Conservation (phyloP, 2,797 vertebrate genomes). For the Muscicapa striata region DNA sequence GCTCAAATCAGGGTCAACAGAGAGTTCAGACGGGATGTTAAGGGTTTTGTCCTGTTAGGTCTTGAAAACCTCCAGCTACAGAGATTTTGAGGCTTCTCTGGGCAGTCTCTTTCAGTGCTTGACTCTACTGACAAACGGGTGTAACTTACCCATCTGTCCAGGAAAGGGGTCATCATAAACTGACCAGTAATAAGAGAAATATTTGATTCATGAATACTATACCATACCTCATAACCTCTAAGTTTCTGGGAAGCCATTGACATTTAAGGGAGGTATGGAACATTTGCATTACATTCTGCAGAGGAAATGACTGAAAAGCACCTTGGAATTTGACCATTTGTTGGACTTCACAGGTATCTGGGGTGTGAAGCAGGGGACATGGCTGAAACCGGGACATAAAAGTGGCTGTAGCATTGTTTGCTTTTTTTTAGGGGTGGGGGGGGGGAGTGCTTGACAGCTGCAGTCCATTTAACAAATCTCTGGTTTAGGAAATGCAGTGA, state of each 20-base stretch:
- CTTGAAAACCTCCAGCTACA: not conserved
- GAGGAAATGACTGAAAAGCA: not conserved
- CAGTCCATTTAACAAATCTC: not conserved
- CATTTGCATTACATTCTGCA: not conserved
- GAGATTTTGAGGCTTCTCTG: not conserved
- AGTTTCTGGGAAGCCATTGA: not conserved
- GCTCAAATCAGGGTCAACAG: not conserved
- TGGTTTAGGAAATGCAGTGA: not conserved
- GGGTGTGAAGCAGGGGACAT: not conserved
- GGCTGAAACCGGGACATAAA: not conserved
- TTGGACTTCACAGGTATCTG: not conserved
- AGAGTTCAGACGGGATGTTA: not conserved
- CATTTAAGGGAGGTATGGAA: not conserved
- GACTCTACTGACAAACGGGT: not conserved
- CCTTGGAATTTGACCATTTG: not conserved
- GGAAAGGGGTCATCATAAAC: not conserved
- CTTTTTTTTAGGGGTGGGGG: not conserved
- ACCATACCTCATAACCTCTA: not conserved
- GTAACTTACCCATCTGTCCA: not conserved
- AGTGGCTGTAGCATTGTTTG: not conserved
- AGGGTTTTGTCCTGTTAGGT: not conserved
- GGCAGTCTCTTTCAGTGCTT: not conserved
- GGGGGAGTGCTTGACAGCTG: not conserved
- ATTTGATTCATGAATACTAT: not conserved
- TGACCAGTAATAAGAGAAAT: not conserved